Conservation (phyloP, 64 coral and sea anemone species). For the Stichodactyla mertensii region DNA sequence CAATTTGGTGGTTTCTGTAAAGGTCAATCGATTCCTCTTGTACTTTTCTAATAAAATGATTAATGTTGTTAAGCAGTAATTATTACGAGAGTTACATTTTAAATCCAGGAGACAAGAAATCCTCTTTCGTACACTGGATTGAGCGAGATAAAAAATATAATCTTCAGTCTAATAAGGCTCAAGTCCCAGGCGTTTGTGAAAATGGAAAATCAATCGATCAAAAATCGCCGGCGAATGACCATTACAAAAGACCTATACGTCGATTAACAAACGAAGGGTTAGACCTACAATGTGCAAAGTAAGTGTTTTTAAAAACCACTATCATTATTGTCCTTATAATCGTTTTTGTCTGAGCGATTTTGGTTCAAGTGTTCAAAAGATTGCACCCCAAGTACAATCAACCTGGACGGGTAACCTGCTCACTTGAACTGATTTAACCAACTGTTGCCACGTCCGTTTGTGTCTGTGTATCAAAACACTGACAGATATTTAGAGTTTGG, state of each 20-base stretch:
- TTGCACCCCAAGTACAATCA: neutral
- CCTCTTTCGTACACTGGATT: neutral
- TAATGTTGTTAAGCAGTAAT: neutral
- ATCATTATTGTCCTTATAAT: neutral
- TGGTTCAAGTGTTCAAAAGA: neutral
- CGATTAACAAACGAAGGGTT: neutral
- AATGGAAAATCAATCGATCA: neutral
- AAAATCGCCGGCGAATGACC: neutral
- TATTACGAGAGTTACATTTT: neutral
- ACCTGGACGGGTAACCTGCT: neutral
- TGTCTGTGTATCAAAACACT: neutral
- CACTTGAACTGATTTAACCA: neutral
- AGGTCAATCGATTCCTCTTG: neutral
- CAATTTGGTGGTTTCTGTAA: neutral
- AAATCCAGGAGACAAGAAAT: neutral
- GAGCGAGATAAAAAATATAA: neutral
- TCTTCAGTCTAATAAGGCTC: neutral
- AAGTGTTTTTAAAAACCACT: neutral
- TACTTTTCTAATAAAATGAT: neutral
- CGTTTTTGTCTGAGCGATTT: neutral
- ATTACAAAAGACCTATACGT: neutral
- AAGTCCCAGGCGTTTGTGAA: neutral
- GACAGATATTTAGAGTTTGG: neutral
- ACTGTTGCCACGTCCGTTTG: neutral
- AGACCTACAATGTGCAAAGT: constrained; percentile 1